These are phyloP conservation scores for Noturus placidus DNA, from an alignment of 2,113 vertebrate genomes.

Conservation along the genomic window DNA sequence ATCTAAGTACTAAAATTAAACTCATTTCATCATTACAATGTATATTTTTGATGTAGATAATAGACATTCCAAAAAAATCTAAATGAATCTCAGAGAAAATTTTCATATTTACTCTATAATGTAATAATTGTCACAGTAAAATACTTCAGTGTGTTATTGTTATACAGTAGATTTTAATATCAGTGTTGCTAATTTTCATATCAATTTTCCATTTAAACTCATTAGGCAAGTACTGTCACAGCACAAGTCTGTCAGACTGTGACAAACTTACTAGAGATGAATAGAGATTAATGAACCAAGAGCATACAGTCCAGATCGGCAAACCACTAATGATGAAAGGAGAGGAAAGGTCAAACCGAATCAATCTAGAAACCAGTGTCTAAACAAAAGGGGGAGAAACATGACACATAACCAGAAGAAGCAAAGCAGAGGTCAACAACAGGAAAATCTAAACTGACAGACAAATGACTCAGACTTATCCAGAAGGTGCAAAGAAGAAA, in stretches of 20 bases:
- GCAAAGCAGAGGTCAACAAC: background rate
- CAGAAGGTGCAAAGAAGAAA: background rate
- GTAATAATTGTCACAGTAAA: background rate
- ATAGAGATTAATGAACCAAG: background rate
- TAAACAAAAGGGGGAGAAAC: background rate
- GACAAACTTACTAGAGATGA: background rate
- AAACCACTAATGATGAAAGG: background rate
- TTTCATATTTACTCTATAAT: background rate
- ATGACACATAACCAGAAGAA: background rate
- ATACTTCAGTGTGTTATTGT: background rate
- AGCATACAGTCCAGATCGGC: background rate
- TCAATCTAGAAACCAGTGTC: background rate
- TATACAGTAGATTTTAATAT: background rate
- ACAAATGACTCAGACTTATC: background rate
- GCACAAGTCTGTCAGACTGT: background rate
- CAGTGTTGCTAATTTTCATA: background rate
- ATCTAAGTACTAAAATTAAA: background rate
- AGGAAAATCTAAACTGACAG: background rate
- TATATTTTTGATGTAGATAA: background rate
- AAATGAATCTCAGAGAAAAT: background rate
- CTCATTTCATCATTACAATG: background rate
- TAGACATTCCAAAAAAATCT: background rate
- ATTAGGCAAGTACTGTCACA: background rate
- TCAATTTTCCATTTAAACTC: background rate
- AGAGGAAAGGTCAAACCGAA: background rate